Base-by-base conservation (phyloP, 2,888 invertebrate species). In the Sminthurinus aureus region DNA sequence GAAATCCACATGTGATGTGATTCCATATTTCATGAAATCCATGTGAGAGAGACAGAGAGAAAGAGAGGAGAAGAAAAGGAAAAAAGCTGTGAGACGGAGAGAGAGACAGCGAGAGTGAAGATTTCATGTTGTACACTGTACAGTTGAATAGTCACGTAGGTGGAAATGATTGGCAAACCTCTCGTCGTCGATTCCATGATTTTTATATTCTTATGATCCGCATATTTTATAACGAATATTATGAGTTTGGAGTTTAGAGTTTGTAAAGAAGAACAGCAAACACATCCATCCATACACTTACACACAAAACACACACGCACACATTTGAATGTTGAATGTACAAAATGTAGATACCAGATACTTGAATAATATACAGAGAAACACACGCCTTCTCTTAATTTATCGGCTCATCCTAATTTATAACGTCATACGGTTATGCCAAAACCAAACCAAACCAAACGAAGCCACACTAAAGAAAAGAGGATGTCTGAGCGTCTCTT, bases 1-100 rank as follows among this genome's bases (percentile, higher is more conserved):
- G 15, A 73, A 74, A 73, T 20, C 81, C 81, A 81, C 81, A 81
- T 81, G 81, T 81, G 81, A 81, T 81, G 81, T 81, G 81, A 81
- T 81, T 81, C 64, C 81, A 81, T 74, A 74, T 73, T 58, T 58
- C 58, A 58, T 58, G 58, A 58, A 58, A 58, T 58, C 58, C 58
- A 58, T 58, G 18, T 15, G 58, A 58, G 58, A 58, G 15, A 58
- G 6, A 38, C 3, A 38, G 38, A 38, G 58, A 58, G 58, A 58
- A 38, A 6, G 6, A 38, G 38, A 6, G 38, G 6, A 38, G 38
- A 6, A 38, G 38, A 38, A 38, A 38, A 38, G 6, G 1, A 38
- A 38, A 38, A 38, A 6, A 38, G n/a, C 38, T 38, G 38, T 4
- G 38, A 38, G 38, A n/a, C 38, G 1, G 38, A 58, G 58, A 58